These are phyloP conservation scores for Drosophila oshimai DNA, from an alignment of 1,140 invertebrate genomes.

Conservation along the genomic window DNA sequence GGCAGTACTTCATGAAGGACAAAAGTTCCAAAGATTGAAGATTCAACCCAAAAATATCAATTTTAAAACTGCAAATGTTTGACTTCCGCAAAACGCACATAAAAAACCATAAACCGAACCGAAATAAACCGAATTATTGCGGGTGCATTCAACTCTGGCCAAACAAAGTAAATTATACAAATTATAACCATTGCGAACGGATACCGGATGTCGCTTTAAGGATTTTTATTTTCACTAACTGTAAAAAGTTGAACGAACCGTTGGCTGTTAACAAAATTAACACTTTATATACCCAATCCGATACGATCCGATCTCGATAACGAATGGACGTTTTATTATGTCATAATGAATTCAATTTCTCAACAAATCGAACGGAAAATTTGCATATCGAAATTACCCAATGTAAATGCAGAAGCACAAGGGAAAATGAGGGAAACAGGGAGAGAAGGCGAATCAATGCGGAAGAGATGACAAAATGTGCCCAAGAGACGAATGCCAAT, in stretches of 20 bases:
- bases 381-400: slow-evolving; percentile 54
- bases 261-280: slow-evolving; percentile 8
- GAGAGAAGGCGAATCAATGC: slow-evolving; percentile 22
- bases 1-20: background rate
- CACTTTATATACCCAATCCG: slow-evolving; percentile 12
- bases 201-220: slow-evolving; percentile 36
- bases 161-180: slow-evolving; percentile 27
- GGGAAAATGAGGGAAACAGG: slow-evolving; percentile 1
- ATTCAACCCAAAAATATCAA: background rate
- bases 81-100: slow-evolving; percentile 7
- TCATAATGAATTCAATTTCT: slow-evolving; percentile 64
- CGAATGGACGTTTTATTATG: slow-evolving; percentile 56
- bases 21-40: background rate
- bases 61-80: background rate
- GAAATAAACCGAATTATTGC: background rate
- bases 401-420: slow-evolving; percentile 11
- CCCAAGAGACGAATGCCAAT: slow-evolving; percentile 40
- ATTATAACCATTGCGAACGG: slow-evolving; percentile 16
- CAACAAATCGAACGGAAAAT: slow-evolving; percentile 59
- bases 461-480: slow-evolving; percentile 47
- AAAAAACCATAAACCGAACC: background rate
- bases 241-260: slow-evolving; percentile 13
- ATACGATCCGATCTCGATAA: background rate
- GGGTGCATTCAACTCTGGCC: slow-evolving; percentile 54
- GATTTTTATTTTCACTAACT: slow-evolving; percentile 4